A percentile compares a stretch with the other conserved stretches of the same genome.
These are phyloP conservation scores for Drosophila longiperda DNA, from an alignment of 2,888 invertebrate genomes.

Conservation along the genomic window DNA sequence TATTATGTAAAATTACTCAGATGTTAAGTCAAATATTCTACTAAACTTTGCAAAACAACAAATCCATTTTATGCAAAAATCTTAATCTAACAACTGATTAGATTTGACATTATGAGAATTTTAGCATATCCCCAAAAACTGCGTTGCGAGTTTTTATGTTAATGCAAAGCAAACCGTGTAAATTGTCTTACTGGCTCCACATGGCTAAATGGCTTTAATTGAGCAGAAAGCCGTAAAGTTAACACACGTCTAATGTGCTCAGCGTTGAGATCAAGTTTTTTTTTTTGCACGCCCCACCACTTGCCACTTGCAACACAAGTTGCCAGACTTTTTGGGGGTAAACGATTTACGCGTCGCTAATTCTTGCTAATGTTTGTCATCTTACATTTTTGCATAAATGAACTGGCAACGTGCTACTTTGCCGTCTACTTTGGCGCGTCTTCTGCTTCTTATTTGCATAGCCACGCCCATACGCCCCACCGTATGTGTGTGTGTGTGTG, in stretches of 20 bases:
- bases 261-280: slow-evolving; percentile 29
- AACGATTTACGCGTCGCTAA: slow-evolving; percentile 78
- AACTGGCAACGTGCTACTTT: slow-evolving; percentile 35
- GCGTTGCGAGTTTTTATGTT: slow-evolving; percentile 17
- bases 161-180: slow-evolving; percentile 20
- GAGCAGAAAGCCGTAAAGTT: slow-evolving; percentile 66
- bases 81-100: background rate
- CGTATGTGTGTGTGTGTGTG: slow-evolving; percentile 2
- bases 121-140: slow-evolving; percentile 5
- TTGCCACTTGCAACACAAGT: background rate
- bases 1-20: background rate
- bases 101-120: slow-evolving; percentile 5
- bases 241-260: slow-evolving; percentile 48
- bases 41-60: too few relatives aligned
- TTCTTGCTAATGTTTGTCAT: slow-evolving; percentile 79
- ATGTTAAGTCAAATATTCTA: background rate
- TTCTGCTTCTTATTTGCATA: slow-evolving; percentile 15
- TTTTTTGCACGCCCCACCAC: background rate
- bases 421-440: background rate
- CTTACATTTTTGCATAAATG: slow-evolving; percentile 73
- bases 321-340: slow-evolving; percentile 48
- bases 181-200: slow-evolving; percentile 9
- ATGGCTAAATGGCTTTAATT: slow-evolving; percentile 62
- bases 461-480: slow-evolving; percentile 17
- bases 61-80: background rate